Conservation (phyloP, 2,888 invertebrate genomes). For the Agrochola litura region DNA sequence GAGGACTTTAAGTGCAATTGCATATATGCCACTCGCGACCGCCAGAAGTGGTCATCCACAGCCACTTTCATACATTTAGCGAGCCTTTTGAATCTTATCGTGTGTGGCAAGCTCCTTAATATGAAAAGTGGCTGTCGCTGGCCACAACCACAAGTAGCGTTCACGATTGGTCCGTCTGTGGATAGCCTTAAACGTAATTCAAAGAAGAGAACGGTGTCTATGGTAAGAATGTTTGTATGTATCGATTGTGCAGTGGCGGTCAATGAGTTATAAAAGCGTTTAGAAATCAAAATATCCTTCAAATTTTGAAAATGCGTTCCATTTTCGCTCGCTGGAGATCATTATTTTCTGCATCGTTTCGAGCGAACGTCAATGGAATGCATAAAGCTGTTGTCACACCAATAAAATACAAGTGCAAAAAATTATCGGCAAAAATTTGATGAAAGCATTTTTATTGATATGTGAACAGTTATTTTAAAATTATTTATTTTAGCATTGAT, state of each 20-base stretch:
- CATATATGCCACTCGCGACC: neutral
- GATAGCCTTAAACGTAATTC: neutral
- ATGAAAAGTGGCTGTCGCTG: neutral
- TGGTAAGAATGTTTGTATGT: neutral
- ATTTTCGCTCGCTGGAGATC: constrained; percentile 49
- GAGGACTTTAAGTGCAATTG: too few relatives aligned
- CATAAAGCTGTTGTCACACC: constrained; percentile 36
- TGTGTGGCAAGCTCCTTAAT: neutral
- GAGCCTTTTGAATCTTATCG: neutral
- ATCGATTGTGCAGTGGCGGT: neutral
- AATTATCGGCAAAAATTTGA: neutral
- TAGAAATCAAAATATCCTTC: constrained; percentile 22
- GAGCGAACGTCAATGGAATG: constrained; percentile 39
- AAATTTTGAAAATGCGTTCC: constrained; percentile 30
- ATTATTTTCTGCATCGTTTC: constrained; percentile 40
- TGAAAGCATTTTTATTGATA: constrained; percentile 34
- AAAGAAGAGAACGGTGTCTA: too few relatives aligned
- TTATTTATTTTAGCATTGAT: constrained; percentile 58
- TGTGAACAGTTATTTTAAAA: constrained; percentile 49
- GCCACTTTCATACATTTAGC: neutral
- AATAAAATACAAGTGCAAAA: constrained; percentile 28
- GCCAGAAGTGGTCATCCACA: neutral
- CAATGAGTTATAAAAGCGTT: constrained; percentile 14
- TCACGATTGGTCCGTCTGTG: neutral
- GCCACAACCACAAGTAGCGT: neutral